Evolutionary conservation across 2,113 vertebrate species (phyloP).

Genomic region (Vidua chalybeata): DNA sequence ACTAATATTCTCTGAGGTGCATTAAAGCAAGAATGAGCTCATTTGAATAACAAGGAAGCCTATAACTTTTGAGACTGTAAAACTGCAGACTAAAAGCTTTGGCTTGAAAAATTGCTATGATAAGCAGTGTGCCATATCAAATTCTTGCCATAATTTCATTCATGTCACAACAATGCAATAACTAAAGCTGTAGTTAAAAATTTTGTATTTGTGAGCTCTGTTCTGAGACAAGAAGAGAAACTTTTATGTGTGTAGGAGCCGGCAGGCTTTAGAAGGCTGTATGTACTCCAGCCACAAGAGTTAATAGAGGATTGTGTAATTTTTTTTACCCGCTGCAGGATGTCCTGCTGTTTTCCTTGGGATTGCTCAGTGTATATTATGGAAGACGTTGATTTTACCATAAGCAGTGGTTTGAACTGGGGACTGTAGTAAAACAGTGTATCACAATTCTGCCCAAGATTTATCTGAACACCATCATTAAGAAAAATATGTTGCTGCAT

Average conservation of each 20-base stretch:
- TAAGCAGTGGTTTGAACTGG: not conserved
- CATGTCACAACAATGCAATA: not conserved
- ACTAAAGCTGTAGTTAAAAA: not conserved
- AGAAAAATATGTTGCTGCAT: not conserved
- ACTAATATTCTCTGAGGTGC: constrained; percentile 5
- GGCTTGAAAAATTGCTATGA: not conserved
- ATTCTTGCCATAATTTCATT: constrained; percentile 30
- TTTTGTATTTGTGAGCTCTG: not conserved
- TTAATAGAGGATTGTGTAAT: not conserved
- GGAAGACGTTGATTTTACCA: not conserved
- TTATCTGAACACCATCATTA: not conserved
- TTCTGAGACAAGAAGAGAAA: not conserved
- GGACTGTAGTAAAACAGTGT: not conserved
- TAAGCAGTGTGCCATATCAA: not conserved
- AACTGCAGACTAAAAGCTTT: not conserved
- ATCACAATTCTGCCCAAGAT: not conserved
- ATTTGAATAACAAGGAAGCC: constrained; percentile 6
- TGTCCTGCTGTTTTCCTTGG: not conserved
- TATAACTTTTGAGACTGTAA: constrained; percentile 14
- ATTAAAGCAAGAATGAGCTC: constrained; percentile 21
- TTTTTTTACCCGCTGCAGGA: not conserved
- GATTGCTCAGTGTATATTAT: not conserved
- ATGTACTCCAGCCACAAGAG: not conserved
- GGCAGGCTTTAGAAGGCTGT: not conserved
- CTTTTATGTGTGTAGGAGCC: not conserved